Conservation (phyloP, 1,140 invertebrate species). For the Drosophila carrolli region DNA sequence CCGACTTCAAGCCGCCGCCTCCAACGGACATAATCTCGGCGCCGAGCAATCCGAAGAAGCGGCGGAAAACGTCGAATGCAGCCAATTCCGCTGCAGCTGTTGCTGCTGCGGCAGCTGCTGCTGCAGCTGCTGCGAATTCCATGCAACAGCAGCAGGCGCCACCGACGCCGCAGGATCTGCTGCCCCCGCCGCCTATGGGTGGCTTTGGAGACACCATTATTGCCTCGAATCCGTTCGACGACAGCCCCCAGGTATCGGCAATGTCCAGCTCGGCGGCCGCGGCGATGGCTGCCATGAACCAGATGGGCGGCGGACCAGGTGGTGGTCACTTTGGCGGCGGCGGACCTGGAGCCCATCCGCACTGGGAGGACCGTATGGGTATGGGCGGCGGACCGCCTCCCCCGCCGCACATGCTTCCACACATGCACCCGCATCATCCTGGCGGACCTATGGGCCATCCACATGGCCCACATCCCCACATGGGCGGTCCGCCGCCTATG, state of each 20-base stretch:
- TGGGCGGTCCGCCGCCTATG: conserved; percentile 87
- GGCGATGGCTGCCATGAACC: conserved; percentile 87
- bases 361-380: conserved; percentile 85
- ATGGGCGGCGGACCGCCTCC: conserved; percentile 86
- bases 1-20: conserved; percentile 88
- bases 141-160: conserved; percentile 86
- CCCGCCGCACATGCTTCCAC: conserved; percentile 81
- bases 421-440: conserved; percentile 85
- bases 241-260: conserved; percentile 89
- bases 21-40: conserved; percentile 87
- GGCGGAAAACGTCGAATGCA: conserved; percentile 88
- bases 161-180: conserved; percentile 89
- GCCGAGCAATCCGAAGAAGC: conserved; percentile 88
- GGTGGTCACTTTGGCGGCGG: conserved; percentile 67
- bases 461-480: conserved; percentile 84
- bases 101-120: conserved; percentile 79
- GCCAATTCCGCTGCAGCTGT: conserved; percentile 78
- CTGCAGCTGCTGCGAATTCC: conserved; percentile 84
- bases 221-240: conserved; percentile 98
- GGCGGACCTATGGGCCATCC: conserved; percentile 85
- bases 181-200: conserved; percentile 92
- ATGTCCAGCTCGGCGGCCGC: conserved; percentile 81
- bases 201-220: conserved; percentile 97
- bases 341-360: conserved; percentile 79
- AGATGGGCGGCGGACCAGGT: conserved; percentile 71